Evolutionary conservation across 2,113 vertebrate genomes (phyloP).

Genomic region (Lophochroa leadbeateri): DNA sequence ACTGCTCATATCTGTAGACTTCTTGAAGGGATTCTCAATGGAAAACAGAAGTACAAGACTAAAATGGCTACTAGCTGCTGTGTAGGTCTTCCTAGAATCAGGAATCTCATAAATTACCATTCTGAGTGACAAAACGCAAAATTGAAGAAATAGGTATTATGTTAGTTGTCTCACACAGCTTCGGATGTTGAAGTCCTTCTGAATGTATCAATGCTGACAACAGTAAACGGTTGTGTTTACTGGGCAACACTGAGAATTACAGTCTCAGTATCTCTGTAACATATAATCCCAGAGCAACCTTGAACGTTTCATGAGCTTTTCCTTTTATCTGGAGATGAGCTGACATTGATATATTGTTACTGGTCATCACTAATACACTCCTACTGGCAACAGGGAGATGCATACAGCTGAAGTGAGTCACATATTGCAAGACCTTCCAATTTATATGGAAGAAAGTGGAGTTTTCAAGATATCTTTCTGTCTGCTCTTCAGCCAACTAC

Average conservation of each 20-base stretch:
- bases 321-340: slow-evolving; percentile 9
- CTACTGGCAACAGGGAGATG: background rate
- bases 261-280: background rate
- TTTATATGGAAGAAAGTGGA: background rate
- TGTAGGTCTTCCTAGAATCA: background rate
- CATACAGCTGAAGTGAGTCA: background rate
- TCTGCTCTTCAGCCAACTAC: background rate
- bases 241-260: background rate
- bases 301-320: background rate
- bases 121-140: background rate
- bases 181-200: background rate
- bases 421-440: background rate
- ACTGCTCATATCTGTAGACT: background rate
- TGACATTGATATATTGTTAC: background rate
- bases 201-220: background rate
- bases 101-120: background rate
- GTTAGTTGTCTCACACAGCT: background rate
- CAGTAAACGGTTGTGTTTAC: background rate
- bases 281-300: background rate
- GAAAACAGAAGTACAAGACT: background rate
- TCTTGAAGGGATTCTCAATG: background rate
- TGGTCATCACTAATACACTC: background rate
- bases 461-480: background rate
- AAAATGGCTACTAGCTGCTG: background rate
- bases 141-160: background rate